phyloP scores from a whole-genome alignment of 2,888 invertebrate genomes.

The Malachius bipustulatus region DNA sequence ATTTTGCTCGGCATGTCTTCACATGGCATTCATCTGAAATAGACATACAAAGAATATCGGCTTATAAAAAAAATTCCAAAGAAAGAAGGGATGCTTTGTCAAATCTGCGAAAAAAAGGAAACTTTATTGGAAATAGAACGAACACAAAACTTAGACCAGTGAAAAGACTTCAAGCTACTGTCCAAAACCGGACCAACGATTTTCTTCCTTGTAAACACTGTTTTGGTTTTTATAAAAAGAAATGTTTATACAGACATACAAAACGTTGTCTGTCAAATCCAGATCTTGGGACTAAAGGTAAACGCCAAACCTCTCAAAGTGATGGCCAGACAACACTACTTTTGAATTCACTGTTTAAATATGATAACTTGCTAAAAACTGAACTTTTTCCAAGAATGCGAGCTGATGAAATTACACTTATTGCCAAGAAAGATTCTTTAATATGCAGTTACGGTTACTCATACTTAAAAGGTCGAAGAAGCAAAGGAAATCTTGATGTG shows the following conservation, averaged over 20 bases:
- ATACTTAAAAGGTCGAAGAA: slow-evolving; percentile 10
- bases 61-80: slow-evolving; percentile 1
- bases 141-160: neutral
- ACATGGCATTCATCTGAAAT: neutral
- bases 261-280: neutral
- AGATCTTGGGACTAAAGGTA: too few relatives aligned
- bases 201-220: slow-evolving; percentile 3
- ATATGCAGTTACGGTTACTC: slow-evolving; percentile 8
- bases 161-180: neutral
- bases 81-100: neutral
- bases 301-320: slow-evolving; percentile 10
- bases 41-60: neutral
- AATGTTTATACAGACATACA: neutral
- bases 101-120: neutral
- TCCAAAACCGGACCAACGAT: neutral
- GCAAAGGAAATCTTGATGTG: slow-evolving; percentile 8
- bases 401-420: slow-evolving; percentile 7
- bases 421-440: slow-evolving; percentile 7
- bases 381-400: slow-evolving; percentile 8
- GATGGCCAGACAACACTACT: slow-evolving; percentile 9
- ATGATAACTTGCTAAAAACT: slow-evolving; percentile 6
- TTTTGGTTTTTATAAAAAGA: slow-evolving; percentile 2
- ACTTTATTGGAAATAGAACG: slow-evolving; percentile 1
- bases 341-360: slow-evolving; percentile 5
- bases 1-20: neutral